Conservation (phyloP, 2,113 vertebrate species). For the Brachyhypopomus occidentalis region DNA sequence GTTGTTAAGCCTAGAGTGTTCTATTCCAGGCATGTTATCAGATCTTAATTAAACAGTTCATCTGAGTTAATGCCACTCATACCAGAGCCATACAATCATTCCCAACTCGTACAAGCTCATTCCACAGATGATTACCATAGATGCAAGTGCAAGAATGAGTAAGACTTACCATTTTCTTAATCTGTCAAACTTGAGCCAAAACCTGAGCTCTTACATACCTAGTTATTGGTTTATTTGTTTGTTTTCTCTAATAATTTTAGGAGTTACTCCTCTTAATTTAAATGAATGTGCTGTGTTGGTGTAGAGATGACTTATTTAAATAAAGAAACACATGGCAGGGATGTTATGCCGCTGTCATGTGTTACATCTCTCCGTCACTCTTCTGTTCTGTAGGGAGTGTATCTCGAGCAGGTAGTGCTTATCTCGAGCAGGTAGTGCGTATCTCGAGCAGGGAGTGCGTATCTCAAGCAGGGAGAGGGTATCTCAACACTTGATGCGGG, state of each 20-base stretch:
- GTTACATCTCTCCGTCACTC: background rate
- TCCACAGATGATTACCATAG: slow-evolving; percentile 39
- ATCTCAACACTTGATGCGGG: background rate
- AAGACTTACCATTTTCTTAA: background rate
- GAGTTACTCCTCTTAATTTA: background rate
- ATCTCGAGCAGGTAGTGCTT: background rate
- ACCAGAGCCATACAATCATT: background rate
- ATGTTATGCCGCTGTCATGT: background rate
- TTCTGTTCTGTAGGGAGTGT: too few species aligned
- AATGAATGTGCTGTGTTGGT: background rate
- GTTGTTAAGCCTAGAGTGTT: too few species aligned
- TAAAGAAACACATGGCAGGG: background rate
- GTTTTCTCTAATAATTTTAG: background rate
- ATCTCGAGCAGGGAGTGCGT: background rate
- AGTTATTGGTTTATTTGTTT: background rate
- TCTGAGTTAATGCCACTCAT: slow-evolving; percentile 37
- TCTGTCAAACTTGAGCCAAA: too few species aligned
- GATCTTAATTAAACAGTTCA: background rate
- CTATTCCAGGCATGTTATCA: background rate
- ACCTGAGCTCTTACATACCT: background rate
- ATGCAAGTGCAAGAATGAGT: slow-evolving; percentile 39
- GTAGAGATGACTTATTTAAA: background rate
- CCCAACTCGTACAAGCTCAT: slow-evolving; percentile 52
- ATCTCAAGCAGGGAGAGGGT: background rate
- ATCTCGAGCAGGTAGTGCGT: background rate